These are phyloP conservation scores for Limnephilus rhombicus DNA, from an alignment of 2,888 invertebrate species.

Conservation along the genomic window DNA sequence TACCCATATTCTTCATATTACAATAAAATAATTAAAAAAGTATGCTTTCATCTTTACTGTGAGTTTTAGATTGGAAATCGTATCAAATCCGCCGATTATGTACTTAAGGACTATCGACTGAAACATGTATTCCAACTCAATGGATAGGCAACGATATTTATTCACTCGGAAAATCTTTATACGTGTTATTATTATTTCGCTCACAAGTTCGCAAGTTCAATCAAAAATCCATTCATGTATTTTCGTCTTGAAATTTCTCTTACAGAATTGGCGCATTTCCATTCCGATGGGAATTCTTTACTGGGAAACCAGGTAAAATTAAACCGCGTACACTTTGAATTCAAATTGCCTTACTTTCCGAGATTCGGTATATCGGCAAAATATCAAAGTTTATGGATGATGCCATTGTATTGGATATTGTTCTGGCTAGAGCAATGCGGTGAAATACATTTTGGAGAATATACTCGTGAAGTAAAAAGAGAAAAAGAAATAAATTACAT, in stretches of 20 bases:
- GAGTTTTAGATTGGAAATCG: neutral
- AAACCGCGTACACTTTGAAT: neutral
- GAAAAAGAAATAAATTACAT: too few species aligned
- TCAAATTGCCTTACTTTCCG: neutral
- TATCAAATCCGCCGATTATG: neutral
- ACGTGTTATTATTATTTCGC: neutral
- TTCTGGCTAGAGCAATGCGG: neutral
- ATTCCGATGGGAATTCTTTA: neutral
- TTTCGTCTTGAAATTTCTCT: neutral
- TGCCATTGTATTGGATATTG: neutral
- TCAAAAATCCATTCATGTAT: neutral
- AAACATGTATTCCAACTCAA: neutral
- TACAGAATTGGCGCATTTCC: neutral
- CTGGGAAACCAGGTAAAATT: neutral
- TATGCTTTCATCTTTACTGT: too few species aligned
- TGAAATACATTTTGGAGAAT: neutral
- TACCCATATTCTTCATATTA: too few species aligned
- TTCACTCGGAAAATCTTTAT: neutral
- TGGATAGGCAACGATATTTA: neutral
- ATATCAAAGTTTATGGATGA: neutral
- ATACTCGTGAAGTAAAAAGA: neutral
- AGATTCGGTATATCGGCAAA: neutral
- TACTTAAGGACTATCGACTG: neutral
- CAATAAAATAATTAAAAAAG: too few species aligned
- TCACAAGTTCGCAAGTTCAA: neutral